phyloP scores from a whole-genome alignment of 2,797 vertebrate genomes.

The Coregonus ussuriensis region DNA sequence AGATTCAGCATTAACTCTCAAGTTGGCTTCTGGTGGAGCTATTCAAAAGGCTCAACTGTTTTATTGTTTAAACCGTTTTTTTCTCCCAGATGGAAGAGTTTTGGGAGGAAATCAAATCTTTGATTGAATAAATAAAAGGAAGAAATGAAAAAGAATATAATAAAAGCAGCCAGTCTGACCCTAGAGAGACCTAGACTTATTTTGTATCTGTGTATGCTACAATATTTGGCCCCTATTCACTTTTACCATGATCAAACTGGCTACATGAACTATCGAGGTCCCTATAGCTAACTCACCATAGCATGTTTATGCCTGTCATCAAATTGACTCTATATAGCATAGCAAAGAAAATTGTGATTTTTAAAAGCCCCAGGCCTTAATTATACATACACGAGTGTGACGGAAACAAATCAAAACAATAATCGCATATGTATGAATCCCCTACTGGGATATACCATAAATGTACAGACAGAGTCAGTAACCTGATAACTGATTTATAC shows the following conservation, averaged over 20 bases:
- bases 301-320: conserved; percentile 33
- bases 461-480: conserved; percentile 25
- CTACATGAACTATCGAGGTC: conserved; percentile 2
- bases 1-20: neutral
- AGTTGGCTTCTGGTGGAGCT: neutral
- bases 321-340: conserved; percentile 52
- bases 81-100: neutral
- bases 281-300: conserved; percentile 32
- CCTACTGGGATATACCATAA: conserved; percentile 9
- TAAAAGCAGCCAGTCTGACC: neutral
- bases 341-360: conserved; percentile 46
- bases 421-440: conserved; percentile 19
- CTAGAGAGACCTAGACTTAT: neutral
- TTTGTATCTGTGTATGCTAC: neutral
- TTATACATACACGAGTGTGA: conserved; percentile 47
- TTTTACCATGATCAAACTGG: neutral
- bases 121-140: conserved; percentile 1
- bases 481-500: conserved; percentile 42
- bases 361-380: conserved; percentile 44
- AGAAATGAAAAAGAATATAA: neutral
- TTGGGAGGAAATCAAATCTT: neutral
- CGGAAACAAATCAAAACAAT: conserved; percentile 49
- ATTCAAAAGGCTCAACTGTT: neutral
- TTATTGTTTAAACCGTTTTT: neutral
- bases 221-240: neutral